Evolutionary conservation across 1,140 invertebrate species (phyloP).

Genomic region (Panulirus ornatus): DNA sequence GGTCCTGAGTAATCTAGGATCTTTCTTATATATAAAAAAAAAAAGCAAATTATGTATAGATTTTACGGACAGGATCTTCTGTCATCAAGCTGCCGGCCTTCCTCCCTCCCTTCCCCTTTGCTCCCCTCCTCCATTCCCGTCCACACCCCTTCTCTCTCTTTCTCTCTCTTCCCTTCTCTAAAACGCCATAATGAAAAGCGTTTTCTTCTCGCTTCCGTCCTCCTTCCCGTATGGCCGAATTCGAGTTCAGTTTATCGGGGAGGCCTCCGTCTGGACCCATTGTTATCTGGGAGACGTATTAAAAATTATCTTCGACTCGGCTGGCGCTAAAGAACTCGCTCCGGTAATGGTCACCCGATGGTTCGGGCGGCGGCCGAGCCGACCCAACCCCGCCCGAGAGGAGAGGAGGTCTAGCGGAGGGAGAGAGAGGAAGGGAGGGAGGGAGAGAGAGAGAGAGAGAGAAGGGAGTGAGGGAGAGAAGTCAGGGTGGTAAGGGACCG

Average conservation of each 20-base stretch:
- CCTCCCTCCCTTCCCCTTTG: neutral
- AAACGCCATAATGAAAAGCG: constrained; percentile 47
- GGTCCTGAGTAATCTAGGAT: too few relatives aligned
- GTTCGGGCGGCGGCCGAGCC: neutral
- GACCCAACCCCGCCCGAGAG: neutral
- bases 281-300: constrained; percentile 55
- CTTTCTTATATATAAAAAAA: too few relatives aligned
- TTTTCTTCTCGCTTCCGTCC: constrained; percentile 47
- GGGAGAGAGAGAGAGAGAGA: constrained; percentile 1
- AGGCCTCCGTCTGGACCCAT: constrained; percentile 40
- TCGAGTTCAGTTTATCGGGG: constrained; percentile 36
- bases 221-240: constrained; percentile 20
- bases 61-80: too few relatives aligned
- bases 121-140: neutral
- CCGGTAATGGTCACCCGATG: neutral
- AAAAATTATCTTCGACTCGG: constrained; percentile 70
- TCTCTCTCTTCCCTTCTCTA: constrained; percentile 8
- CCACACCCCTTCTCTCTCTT: constrained; percentile 11
- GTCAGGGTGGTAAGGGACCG: neutral
- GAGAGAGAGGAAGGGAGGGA: constrained; percentile 35
- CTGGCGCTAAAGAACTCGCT: constrained; percentile 54
- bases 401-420: neutral
- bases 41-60: too few relatives aligned
- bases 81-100: neutral
- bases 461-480: neutral